Evolutionary conservation across 2,888 invertebrate genomes (phyloP).

Genomic region (Plusia festucae): DNA sequence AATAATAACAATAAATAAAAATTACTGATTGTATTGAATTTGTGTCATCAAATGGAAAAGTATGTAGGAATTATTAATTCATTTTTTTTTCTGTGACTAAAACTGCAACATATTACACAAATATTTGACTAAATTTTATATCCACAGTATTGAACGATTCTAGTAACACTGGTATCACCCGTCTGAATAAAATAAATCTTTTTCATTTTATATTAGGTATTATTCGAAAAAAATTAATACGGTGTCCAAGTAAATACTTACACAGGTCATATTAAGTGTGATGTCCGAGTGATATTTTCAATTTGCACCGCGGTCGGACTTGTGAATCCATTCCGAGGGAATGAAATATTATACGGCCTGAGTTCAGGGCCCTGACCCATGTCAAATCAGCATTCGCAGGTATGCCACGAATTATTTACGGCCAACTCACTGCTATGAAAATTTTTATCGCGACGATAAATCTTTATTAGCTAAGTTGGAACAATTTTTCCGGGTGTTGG

Average conservation of each 20-base stretch:
- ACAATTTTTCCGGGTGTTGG: conserved; percentile 66
- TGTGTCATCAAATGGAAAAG: no score
- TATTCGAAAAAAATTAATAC: no score
- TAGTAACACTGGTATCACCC: no score
- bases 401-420: conserved; percentile 87
- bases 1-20: no score
- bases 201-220: no score
- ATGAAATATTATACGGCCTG: conserved; percentile 83
- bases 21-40: no score
- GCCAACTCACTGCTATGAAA: conserved; percentile 82
- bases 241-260: conserved; percentile 26
- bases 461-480: conserved; percentile 83
- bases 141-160: background rate
- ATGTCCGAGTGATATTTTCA: conserved; percentile 77
- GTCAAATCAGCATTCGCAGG: conserved; percentile 88
- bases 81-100: no score
- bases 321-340: conserved; percentile 80
- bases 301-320: conserved; percentile 79
- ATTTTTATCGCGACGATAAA: conserved; percentile 85
- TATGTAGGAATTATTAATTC: no score
- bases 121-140: no score
- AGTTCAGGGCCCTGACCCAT: conserved; percentile 81
- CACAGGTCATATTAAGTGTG: conserved; percentile 66
- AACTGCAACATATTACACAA: no score
- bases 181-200: no score